These are phyloP conservation scores for Puffinus mauretanicus DNA, from an alignment of 2,113 vertebrate genomes.

Conservation along the genomic window DNA sequence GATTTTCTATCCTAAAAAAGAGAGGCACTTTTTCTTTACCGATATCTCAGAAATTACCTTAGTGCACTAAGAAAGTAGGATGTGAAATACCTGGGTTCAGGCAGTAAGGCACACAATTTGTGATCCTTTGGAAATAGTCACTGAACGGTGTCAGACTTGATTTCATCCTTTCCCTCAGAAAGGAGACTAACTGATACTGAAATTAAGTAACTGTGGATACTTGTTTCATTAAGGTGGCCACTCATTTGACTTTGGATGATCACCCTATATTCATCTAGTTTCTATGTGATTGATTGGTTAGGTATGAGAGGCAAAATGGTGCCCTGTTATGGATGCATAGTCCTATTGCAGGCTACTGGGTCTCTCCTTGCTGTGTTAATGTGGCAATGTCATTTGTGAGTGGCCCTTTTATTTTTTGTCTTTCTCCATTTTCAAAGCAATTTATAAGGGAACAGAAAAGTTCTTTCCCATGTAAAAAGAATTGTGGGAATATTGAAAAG, in stretches of 20 bases:
- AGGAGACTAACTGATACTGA: not conserved
- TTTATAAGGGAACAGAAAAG: conserved; percentile 5
- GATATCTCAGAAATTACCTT: not conserved
- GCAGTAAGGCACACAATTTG: not conserved
- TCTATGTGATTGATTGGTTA: not conserved
- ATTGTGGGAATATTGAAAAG: conserved; percentile 33
- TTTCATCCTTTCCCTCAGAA: not conserved
- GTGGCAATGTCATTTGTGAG: not conserved
- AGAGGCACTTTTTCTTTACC: not conserved
- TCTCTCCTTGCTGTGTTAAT: not conserved
- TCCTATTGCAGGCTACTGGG: not conserved
- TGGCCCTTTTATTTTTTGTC: not conserved
- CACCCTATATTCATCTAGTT: not conserved
- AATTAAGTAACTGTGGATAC: not conserved
- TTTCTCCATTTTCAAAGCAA: not conserved
- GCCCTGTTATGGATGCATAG: not conserved
- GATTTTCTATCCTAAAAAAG: not conserved
- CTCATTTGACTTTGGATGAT: not conserved
- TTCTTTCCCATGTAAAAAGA: conserved; percentile 20
- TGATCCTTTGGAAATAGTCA: not conserved
- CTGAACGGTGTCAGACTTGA: not conserved
- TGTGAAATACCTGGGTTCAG: not conserved
- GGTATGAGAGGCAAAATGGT: not conserved
- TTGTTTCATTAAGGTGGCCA: not conserved
- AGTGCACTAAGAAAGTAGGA: not conserved